A percentile compares a stretch with the other conserved stretches of the same genome.
phyloP scores from a whole-genome alignment of 2,797 vertebrate species.

The Intellagama lesueurii region DNA sequence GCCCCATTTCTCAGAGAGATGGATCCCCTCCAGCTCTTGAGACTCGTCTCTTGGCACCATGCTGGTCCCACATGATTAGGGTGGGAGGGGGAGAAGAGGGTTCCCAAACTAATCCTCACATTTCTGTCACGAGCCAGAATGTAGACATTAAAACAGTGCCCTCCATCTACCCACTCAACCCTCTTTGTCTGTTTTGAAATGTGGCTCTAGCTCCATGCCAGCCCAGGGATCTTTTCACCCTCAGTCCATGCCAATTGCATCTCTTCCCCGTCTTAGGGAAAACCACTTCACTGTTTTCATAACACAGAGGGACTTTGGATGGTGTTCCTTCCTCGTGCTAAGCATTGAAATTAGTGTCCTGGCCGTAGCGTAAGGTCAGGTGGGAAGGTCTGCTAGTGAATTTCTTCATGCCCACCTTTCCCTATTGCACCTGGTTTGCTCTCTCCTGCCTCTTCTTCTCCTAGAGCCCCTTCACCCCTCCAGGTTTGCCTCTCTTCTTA shows the following conservation, averaged over 20 bases:
- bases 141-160: conserved; percentile 33
- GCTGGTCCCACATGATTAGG: not conserved
- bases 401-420: not conserved
- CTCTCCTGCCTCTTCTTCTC: not conserved
- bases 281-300: not conserved
- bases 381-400: too few relatives aligned
- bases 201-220: conserved; percentile 2
- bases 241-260: not conserved
- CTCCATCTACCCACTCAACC: not conserved
- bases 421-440: not conserved
- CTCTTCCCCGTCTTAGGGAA: not conserved
- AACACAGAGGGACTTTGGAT: not conserved
- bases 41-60: not conserved
- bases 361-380: not conserved
- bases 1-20: not conserved
- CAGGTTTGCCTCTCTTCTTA: not conserved
- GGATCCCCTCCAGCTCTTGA: not conserved
- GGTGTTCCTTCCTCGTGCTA: not conserved
- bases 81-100: not conserved
- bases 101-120: not conserved
- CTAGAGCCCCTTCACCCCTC: not conserved
- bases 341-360: not conserved
- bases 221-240: conserved; percentile 14
- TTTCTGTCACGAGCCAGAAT: conserved; percentile 34
- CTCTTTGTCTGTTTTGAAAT: conserved; percentile 13